These are phyloP conservation scores for Netelia melanura DNA, from an alignment of 2,888 invertebrate genomes.

Conservation along the genomic window DNA sequence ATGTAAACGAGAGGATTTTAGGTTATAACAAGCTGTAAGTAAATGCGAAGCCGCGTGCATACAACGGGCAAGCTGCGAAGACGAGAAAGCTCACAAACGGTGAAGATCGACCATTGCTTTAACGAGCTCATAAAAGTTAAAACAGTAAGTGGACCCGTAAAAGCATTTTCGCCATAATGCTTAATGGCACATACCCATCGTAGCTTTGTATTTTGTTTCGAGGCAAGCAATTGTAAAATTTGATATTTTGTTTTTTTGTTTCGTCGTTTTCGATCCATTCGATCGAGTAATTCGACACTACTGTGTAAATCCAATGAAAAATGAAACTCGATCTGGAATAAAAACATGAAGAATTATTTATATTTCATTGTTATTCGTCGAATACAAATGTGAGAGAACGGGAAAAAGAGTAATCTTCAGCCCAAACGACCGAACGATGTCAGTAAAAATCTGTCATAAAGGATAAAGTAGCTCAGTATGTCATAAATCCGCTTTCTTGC, in stretches of 20 bases:
- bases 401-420: too few species aligned
- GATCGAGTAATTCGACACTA: too few species aligned
- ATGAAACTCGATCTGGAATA: too few species aligned
- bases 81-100: slow-evolving; percentile 64
- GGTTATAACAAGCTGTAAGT: slow-evolving; percentile 75
- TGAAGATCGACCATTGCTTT: slow-evolving; percentile 74
- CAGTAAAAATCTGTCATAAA: too few species aligned
- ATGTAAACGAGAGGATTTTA: slow-evolving; percentile 75
- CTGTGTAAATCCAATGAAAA: too few species aligned
- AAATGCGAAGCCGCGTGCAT: slow-evolving; percentile 71
- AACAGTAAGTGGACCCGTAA: slow-evolving; percentile 74
- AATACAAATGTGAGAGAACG: too few species aligned
- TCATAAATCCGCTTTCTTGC: too few species aligned
- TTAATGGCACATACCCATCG: slow-evolving; percentile 66
- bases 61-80: slow-evolving; percentile 34
- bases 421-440: too few species aligned
- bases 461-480: too few species aligned
- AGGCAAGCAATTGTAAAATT: not conserved
- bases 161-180: slow-evolving; percentile 68
- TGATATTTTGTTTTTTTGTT: not conserved
- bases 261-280: too few species aligned
- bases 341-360: too few species aligned
- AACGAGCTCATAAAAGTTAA: slow-evolving; percentile 79
- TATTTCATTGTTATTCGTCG: too few species aligned
- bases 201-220: slow-evolving; percentile 47